These are phyloP conservation scores for Kryphioiulus occultus DNA, from an alignment of 2,888 invertebrate species.

Conservation along the genomic window DNA sequence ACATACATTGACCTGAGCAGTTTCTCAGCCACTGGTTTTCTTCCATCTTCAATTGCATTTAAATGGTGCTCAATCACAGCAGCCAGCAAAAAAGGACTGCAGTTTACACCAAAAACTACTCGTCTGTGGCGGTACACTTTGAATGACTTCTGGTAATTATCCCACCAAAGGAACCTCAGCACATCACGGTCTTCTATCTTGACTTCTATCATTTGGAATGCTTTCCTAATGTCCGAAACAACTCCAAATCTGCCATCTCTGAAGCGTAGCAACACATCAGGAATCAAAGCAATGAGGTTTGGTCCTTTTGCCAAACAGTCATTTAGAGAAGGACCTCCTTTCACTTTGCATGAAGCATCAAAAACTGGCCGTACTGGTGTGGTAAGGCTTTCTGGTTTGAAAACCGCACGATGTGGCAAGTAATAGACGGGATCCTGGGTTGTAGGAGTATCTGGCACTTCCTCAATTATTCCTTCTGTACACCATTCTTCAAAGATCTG, in stretches of 20 bases:
- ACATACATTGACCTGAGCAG: not conserved
- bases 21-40: not conserved
- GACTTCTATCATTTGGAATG: slow-evolving; percentile 42
- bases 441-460: no score
- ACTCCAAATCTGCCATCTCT: not conserved
- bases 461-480: no score
- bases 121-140: not conserved
- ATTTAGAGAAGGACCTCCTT: not conserved
- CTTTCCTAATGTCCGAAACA: not conserved
- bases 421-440: not conserved
- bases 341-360: not conserved
- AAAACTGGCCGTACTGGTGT: not conserved
- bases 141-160: not conserved
- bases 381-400: not conserved
- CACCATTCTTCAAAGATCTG: no score
- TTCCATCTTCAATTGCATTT: not conserved
- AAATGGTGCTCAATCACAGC: not conserved
- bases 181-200: not conserved
- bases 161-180: slow-evolving; percentile 8
- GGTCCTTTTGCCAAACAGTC: slow-evolving; percentile 29
- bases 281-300: not conserved
- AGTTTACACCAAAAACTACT: not conserved
- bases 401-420: not conserved
- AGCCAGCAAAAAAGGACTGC: not conserved
- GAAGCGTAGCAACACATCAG: not conserved